Conservation (phyloP, 2,113 vertebrate genomes). For the Chaetodon auriga region DNA sequence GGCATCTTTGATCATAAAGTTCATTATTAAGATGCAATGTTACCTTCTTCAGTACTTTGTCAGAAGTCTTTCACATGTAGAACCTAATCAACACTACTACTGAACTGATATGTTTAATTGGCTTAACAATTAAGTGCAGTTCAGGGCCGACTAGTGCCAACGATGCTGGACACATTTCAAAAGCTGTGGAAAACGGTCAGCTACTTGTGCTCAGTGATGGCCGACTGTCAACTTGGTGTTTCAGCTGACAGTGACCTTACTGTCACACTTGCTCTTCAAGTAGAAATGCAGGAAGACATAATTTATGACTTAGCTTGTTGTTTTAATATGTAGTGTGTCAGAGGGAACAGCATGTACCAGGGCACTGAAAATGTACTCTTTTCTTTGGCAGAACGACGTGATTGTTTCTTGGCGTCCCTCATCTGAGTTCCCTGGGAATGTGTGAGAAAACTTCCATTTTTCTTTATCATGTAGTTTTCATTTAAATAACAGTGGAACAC, state of each 20-base stretch:
- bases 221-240: not conserved
- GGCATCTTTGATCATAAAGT: not conserved
- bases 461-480: not conserved
- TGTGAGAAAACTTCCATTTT: conserved; percentile 85
- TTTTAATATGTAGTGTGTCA: not conserved
- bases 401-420: conserved; percentile 93
- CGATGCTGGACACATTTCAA: no score
- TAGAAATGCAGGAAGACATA: not conserved
- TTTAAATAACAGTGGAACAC: fast-evolving
- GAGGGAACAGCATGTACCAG: not conserved
- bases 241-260: not conserved
- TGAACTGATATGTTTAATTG: not conserved
- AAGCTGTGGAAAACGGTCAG: not conserved
- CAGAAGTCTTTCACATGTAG: not conserved
- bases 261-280: not conserved
- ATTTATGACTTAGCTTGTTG: not conserved
- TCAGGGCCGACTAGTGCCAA: no score
- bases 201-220: not conserved
- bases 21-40: no score
- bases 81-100: not conserved
- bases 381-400: conserved; percentile 86
- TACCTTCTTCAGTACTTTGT: not conserved
- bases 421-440: conserved; percentile 90
- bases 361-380: not conserved
- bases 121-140: no score